These are phyloP conservation scores for Sialis fuliginosa DNA, from an alignment of 2,888 invertebrate genomes.

Conservation along the genomic window DNA sequence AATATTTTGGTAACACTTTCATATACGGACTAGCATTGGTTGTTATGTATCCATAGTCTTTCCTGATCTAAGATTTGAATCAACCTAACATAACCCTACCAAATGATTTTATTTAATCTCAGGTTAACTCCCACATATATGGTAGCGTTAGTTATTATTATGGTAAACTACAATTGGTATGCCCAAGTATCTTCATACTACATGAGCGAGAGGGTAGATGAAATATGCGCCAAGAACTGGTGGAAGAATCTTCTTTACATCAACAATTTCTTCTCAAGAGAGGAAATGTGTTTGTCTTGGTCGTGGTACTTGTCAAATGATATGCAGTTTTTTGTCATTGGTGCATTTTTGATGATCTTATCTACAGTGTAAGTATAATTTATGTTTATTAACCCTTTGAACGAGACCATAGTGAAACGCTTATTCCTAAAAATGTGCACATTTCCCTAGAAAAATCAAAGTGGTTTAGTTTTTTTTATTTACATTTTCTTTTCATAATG, in stretches of 20 bases:
- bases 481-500: no score
- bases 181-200: conserved; percentile 22
- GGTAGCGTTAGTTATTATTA: conserved; percentile 23
- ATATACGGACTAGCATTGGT: no score
- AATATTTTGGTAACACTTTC: no score
- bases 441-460: no score
- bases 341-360: conserved; percentile 22
- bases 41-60: no score
- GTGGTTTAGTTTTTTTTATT: no score
- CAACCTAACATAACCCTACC: no score
- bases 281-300: conserved; percentile 30
- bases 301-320: conserved; percentile 31
- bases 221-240: conserved; percentile 29
- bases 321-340: conserved; percentile 27
- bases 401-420: no score
- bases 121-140: conserved; percentile 30
- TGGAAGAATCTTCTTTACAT: conserved; percentile 33
- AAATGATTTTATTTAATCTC: conserved; percentile 8
- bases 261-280: conserved; percentile 26
- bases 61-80: no score
- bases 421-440: no score
- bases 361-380: conserved; percentile 23
- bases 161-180: conserved; percentile 23
- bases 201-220: conserved; percentile 21
- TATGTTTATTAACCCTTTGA: no score